A percentile compares a stretch with the other conserved stretches of the same genome.
Evolutionary conservation across 2,797 vertebrate genomes (phyloP).

Genomic region (Aplochiton taeniatus): DNA sequence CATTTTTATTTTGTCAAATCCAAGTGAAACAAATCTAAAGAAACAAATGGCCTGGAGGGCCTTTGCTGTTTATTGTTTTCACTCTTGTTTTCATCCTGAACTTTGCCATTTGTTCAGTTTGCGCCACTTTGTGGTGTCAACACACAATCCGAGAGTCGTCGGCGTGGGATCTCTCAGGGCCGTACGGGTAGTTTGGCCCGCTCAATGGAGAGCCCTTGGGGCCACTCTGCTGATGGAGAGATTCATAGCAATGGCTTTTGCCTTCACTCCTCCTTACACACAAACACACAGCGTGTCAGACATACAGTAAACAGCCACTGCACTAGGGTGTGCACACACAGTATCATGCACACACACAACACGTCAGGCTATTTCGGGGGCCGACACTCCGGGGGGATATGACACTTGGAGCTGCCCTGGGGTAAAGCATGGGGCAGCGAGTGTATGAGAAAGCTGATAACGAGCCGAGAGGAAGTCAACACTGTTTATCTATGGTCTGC

Average conservation of each 20-base stretch:
- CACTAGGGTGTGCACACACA: not conserved
- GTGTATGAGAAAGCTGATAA: constrained; percentile 75
- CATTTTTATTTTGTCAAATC: no score
- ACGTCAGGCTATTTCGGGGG: constrained; percentile 65
- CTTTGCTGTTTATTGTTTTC: no score
- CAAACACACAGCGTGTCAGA: not conserved
- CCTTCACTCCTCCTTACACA: constrained; percentile 35
- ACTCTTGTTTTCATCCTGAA: not conserved
- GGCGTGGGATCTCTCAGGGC: constrained; percentile 23
- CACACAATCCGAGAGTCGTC: constrained; percentile 23
- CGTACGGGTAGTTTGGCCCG: constrained; percentile 29
- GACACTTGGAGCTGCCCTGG: constrained; percentile 58
- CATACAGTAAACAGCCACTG: constrained; percentile 8
- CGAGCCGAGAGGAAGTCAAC: constrained; percentile 68
- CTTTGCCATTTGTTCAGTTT: constrained; percentile 1
- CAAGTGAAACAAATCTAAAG: no score
- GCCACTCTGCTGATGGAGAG: constrained; percentile 30
- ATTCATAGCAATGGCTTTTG: constrained; percentile 36
- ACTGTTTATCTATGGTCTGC: constrained; percentile 72
- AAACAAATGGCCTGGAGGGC: no score
- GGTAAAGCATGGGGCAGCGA: constrained; percentile 45
- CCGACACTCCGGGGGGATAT: constrained; percentile 51
- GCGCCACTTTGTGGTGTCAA: not conserved
- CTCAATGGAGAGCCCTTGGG: constrained; percentile 26
- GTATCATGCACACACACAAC: constrained; percentile 17